phyloP scores from a whole-genome alignment of 2,797 vertebrate species.

The Meda fulgida region DNA sequence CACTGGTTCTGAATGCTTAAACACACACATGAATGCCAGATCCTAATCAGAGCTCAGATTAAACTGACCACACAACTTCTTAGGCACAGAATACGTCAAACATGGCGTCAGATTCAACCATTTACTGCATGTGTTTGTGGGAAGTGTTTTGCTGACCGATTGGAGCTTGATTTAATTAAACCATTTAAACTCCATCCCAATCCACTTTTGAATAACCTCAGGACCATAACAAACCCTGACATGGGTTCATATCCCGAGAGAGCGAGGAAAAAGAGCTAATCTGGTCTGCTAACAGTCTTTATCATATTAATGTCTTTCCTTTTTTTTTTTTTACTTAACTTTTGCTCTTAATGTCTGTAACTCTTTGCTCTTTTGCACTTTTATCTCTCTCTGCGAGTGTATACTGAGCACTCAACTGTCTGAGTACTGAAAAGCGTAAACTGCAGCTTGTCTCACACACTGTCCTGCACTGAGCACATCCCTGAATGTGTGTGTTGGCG shows the following conservation, averaged over 20 bases:
- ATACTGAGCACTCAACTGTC: neutral
- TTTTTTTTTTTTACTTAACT: neutral
- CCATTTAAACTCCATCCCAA: neutral
- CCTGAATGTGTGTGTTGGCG: conserved; percentile 4
- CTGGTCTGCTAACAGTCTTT: neutral
- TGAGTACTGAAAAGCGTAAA: conserved; percentile 1
- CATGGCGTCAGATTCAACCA: neutral
- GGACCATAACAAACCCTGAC: conserved; percentile 9
- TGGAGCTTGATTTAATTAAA: conserved; percentile 33
- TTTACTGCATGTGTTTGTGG: neutral
- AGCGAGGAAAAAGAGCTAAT: neutral
- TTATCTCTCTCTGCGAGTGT: neutral
- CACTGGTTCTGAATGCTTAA: neutral
- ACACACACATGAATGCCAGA: conserved; percentile 15
- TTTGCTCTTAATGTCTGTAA: neutral
- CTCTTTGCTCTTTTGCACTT: neutral
- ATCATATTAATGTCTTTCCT: neutral
- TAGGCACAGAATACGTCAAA: neutral
- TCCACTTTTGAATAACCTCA: conserved; percentile 1
- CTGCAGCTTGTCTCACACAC: neutral
- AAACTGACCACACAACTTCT: conserved; percentile 19
- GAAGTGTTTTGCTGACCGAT: neutral
- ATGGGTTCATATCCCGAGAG: neutral
- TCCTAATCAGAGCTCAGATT: conserved; percentile 19
- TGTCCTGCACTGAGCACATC: conserved; percentile 10